These are phyloP conservation scores for Chloropsis cyanopogon DNA, from an alignment of 2,113 vertebrate species.

Conservation along the genomic window DNA sequence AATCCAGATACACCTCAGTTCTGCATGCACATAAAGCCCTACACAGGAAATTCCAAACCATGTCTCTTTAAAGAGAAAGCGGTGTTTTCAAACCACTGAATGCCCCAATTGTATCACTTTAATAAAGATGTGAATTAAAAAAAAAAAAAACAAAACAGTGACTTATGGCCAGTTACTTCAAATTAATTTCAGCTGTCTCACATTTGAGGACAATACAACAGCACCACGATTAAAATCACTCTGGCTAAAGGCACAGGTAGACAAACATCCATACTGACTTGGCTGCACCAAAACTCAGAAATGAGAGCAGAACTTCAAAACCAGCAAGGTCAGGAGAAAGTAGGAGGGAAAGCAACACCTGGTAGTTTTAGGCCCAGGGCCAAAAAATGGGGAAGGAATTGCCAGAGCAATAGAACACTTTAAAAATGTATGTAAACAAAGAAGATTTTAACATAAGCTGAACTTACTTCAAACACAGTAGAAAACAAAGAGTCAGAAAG, in stretches of 20 bases:
- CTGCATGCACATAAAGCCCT: background rate
- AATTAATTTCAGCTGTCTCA: slow-evolving; percentile 53
- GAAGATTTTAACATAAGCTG: background rate
- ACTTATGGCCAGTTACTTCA: slow-evolving; percentile 41
- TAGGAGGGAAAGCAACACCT: background rate
- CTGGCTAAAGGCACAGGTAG: background rate
- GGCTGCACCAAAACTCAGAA: background rate
- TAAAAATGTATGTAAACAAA: background rate
- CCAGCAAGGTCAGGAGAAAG: background rate
- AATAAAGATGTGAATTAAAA: background rate
- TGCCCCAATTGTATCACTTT: background rate
- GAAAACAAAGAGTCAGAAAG: background rate
- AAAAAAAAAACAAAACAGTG: background rate
- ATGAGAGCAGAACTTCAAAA: background rate
- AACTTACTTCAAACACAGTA: background rate
- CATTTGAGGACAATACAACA: background rate
- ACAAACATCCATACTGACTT: background rate
- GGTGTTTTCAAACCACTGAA: background rate
- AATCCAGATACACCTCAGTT: background rate
- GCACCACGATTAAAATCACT: background rate
- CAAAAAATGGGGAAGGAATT: background rate
- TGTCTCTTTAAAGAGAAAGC: background rate
- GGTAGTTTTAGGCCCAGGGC: background rate
- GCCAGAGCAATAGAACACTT: background rate
- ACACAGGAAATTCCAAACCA: background rate